phyloP scores from a whole-genome alignment of 2,888 invertebrate genomes.

The Andricus curvator region DNA sequence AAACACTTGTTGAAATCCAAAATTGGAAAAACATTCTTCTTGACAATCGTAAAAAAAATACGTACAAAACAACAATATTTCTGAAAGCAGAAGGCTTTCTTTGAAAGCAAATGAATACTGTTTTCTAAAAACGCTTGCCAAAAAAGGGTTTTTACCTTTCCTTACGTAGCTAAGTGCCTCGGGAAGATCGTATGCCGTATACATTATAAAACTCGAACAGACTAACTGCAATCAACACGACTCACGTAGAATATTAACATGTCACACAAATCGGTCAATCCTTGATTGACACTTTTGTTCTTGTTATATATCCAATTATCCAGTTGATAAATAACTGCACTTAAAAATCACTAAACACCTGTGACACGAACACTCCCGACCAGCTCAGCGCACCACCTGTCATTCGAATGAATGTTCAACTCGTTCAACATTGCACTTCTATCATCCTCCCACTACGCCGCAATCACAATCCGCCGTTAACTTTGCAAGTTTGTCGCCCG shows the following conservation, averaged over 20 bases:
- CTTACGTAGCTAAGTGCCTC: conserved; percentile 69
- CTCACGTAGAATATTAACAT: conserved; percentile 69
- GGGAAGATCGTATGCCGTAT: conserved; percentile 67
- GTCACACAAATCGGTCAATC: conserved; percentile 59
- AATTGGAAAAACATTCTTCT: no score
- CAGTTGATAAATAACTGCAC: conserved; percentile 14
- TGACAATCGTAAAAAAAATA: no score
- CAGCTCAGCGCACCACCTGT: conserved; percentile 71
- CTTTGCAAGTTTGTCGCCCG: neutral
- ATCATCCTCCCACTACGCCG: neutral
- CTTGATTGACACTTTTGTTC: conserved; percentile 22
- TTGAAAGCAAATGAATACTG: no score
- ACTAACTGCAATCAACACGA: conserved; percentile 66
- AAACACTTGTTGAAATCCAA: no score
- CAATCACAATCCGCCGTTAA: neutral
- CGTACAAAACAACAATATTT: no score
- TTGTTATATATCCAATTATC: conserved; percentile 12
- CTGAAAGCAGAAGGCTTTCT: no score
- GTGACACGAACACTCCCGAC: conserved; percentile 35
- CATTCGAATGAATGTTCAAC: conserved; percentile 70
- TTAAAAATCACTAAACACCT: conserved; percentile 3
- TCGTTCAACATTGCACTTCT: conserved; percentile 55
- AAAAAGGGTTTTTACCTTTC: conserved; percentile 64
- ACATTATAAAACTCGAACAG: conserved; percentile 69
- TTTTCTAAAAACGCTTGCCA: no score